A percentile compares a stretch with the other conserved stretches of the same genome.
phyloP scores from a whole-genome alignment of 1,140 invertebrate genomes.

The Macrostomum lignano region DNA sequence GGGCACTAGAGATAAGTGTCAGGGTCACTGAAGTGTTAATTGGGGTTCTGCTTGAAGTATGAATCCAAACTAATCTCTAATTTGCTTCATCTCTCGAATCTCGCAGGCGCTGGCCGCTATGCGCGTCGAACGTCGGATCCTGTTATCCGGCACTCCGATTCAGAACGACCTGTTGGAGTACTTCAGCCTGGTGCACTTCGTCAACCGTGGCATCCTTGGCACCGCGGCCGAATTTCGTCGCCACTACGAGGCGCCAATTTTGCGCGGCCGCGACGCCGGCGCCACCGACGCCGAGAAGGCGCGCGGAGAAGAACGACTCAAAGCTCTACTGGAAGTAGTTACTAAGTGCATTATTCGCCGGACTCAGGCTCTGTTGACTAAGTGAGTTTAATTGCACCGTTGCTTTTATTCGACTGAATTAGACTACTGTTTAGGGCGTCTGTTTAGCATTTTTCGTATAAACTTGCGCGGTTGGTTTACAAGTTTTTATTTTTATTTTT shows the following conservation, averaged over 20 bases:
- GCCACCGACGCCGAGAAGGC: conserved; percentile 49
- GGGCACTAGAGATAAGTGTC: too few relatives aligned
- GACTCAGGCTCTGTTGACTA: conserved; percentile 69
- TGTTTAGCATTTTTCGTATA: too few relatives aligned
- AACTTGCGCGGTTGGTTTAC: too few relatives aligned
- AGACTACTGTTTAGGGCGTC: too few relatives aligned
- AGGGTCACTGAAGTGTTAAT: too few relatives aligned
- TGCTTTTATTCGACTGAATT: too few relatives aligned
- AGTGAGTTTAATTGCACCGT: too few relatives aligned
- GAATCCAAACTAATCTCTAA: too few relatives aligned
- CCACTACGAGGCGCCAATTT: conserved; percentile 68
- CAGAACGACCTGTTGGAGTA: conserved; percentile 97
- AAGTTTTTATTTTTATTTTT: too few relatives aligned
- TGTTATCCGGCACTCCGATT: conserved; percentile 94
- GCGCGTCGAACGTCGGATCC: conserved; percentile 51
- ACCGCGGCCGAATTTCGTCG: conserved; percentile 63
- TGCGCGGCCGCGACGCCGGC: conserved; percentile 64
- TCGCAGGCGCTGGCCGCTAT: conserved; percentile 64
- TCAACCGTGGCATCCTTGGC: conserved; percentile 65
- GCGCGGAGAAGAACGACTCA: conserved; percentile 52
- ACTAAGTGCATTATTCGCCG: conserved; percentile 84
- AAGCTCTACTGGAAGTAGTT: conserved; percentile 43
- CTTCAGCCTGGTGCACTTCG: conserved; percentile 89
- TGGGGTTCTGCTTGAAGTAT: too few relatives aligned
- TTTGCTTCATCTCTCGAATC: too few relatives aligned